These are phyloP conservation scores for Bombus picipes DNA, from an alignment of 1,140 invertebrate genomes.

Conservation along the genomic window DNA sequence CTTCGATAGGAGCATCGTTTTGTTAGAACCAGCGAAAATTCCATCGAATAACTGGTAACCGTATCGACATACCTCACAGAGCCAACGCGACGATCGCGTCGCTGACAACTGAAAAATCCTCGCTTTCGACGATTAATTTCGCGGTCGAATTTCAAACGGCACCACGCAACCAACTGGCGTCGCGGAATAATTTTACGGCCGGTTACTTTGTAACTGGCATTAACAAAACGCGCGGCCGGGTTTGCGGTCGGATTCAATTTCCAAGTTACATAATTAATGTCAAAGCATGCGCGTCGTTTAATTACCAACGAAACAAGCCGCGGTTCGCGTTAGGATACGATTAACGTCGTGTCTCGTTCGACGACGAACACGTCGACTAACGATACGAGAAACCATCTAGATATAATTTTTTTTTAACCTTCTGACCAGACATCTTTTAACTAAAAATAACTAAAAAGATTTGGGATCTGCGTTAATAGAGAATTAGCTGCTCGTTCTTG, in stretches of 20 bases:
- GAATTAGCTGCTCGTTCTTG: no score
- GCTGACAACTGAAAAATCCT: constrained; percentile 3
- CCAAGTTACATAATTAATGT: constrained; percentile 47
- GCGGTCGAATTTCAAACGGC: constrained; percentile 32
- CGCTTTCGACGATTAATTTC: constrained; percentile 24
- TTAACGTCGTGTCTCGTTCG: neutral
- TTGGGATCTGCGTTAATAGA: no score
- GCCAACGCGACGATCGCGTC: neutral
- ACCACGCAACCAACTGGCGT: neutral
- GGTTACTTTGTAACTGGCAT: constrained; percentile 32
- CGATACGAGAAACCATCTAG: neutral
- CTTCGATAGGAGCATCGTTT: neutral
- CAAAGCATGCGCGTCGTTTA: constrained; percentile 31
- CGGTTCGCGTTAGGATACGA: constrained; percentile 30
- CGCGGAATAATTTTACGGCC: constrained; percentile 42
- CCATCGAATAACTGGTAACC: neutral
- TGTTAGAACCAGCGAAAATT: neutral
- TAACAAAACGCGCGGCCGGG: constrained; percentile 32
- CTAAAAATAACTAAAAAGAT: neutral
- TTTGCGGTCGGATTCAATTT: constrained; percentile 38
- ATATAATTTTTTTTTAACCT: neutral
- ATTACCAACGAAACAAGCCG: constrained; percentile 22
- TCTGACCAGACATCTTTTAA: neutral
- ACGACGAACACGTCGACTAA: neutral
- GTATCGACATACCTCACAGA: neutral